A percentile compares a stretch with the other conserved stretches of the same genome.
These are phyloP conservation scores for Epinephelus malabaricus DNA, from an alignment of 2,797 vertebrate genomes.

Conservation along the genomic window DNA sequence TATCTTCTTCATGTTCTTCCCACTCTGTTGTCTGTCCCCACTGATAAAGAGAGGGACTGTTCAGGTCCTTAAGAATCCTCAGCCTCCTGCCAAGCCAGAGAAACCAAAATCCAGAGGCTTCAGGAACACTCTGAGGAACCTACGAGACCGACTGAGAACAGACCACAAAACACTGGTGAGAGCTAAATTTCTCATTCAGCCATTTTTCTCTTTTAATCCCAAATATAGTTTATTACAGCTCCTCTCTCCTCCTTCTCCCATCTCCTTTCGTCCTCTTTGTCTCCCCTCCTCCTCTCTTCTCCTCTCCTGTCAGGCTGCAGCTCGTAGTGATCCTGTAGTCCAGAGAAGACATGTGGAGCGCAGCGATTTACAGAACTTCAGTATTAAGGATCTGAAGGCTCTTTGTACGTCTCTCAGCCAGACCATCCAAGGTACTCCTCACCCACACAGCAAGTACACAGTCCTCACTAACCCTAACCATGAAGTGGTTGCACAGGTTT, in stretches of 20 bases:
- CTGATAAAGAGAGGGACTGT: constrained; percentile 44
- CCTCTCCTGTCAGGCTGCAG: constrained; percentile 62
- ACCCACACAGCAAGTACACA: too few species aligned
- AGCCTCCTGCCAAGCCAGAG: constrained; percentile 52
- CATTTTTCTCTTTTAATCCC: background rate
- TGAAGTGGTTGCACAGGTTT: too few species aligned
- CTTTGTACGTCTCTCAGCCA: constrained; percentile 78
- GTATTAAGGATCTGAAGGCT: constrained; percentile 75
- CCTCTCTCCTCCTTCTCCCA: background rate
- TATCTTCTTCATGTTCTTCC: background rate
- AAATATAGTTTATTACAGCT: background rate
- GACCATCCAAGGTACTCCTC: constrained; percentile 81
- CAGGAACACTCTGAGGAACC: constrained; percentile 81
- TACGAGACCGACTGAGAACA: constrained; percentile 80
- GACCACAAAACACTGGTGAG: constrained; percentile 78
- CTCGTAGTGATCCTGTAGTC: constrained; percentile 48
- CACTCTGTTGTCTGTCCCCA: background rate
- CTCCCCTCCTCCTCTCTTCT: background rate
- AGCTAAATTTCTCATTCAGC: background rate
- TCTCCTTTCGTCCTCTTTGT: background rate
- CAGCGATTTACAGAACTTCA: constrained; percentile 77
- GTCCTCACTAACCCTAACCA: too few species aligned
- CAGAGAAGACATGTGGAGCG: constrained; percentile 75
- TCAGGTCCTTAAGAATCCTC: constrained; percentile 54
- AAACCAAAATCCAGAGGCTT: constrained; percentile 78